These are phyloP conservation scores for Plemyria rubiginata DNA, from an alignment of 2,888 invertebrate genomes.

Conservation along the genomic window DNA sequence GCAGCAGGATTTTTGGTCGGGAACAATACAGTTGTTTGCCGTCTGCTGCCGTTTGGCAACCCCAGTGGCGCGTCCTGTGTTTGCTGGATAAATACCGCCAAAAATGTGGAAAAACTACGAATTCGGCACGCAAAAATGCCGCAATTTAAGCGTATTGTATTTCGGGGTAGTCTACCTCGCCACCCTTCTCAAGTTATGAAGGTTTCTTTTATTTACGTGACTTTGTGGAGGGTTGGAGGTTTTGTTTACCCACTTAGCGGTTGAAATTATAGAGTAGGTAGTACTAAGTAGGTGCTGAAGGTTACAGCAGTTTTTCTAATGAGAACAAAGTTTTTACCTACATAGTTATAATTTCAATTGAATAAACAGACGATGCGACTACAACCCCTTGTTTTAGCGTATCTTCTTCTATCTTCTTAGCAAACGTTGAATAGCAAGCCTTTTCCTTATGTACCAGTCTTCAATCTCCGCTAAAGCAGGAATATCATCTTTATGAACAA, in stretches of 20 bases:
- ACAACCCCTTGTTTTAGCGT: neutral
- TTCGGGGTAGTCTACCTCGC: constrained; percentile 29
- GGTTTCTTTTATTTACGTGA: constrained; percentile 9
- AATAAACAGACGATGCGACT: too few species aligned
- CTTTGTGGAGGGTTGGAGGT: neutral
- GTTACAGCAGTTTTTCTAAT: neutral
- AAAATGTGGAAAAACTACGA: constrained; percentile 55
- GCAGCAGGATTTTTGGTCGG: constrained; percentile 52
- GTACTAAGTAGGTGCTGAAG: neutral
- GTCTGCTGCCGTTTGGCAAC: constrained; percentile 65
- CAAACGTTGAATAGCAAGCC: neutral
- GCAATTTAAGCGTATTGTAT: constrained; percentile 39
- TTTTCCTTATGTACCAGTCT: neutral
- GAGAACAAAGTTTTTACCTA: neutral
- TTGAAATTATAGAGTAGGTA: neutral
- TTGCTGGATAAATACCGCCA: constrained; percentile 68
- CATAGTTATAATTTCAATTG: too few species aligned
- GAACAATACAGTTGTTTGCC: constrained; percentile 44
- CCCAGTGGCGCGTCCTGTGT: constrained; percentile 63
- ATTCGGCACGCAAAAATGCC: constrained; percentile 43
- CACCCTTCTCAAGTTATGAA: constrained; percentile 6
- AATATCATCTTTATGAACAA: neutral
- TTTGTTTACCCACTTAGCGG: neutral
- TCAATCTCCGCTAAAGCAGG: neutral
- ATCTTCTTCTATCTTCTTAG: too few species aligned